These are phyloP conservation scores for Euphysa ruthae DNA, from an alignment of 30 jellyfish, hydroid and myxozoan genomes.

Conservation along the genomic window DNA sequence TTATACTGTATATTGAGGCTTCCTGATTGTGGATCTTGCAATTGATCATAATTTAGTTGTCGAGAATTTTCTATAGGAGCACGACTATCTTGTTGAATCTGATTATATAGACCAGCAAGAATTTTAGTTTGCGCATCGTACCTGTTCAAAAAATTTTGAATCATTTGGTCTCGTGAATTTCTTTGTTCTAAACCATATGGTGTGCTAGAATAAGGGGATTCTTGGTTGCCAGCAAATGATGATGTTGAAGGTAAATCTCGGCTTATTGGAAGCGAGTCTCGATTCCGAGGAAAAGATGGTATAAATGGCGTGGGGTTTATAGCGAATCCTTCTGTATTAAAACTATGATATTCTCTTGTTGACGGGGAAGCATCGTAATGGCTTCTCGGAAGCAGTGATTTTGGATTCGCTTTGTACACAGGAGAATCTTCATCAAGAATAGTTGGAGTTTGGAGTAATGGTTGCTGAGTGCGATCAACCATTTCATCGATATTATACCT, in stretches of 20 bases:
- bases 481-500: no score
- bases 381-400: no score
- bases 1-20: no score
- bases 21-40: no score
- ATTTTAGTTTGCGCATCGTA: conserved; percentile 16
- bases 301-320: not conserved
- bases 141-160: conserved; percentile 8
- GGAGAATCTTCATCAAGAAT: no score
- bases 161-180: conserved; percentile 9
- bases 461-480: not conserved
- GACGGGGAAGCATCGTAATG: not conserved
- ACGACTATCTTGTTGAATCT: not conserved
- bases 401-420: not conserved
- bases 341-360: not conserved
- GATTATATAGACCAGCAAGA: not conserved
- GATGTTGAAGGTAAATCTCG: not conserved
- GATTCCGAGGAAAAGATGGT: no score
- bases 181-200: not conserved
- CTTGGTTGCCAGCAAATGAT: no score
- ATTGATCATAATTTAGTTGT: no score
- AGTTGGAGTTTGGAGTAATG: not conserved
- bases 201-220: no score
- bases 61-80: no score
- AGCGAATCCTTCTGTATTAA: not conserved
- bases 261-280: no score